Evolutionary conservation across 2,113 vertebrate genomes (phyloP).

Genomic region (Onychorhynchus coronatus): DNA sequence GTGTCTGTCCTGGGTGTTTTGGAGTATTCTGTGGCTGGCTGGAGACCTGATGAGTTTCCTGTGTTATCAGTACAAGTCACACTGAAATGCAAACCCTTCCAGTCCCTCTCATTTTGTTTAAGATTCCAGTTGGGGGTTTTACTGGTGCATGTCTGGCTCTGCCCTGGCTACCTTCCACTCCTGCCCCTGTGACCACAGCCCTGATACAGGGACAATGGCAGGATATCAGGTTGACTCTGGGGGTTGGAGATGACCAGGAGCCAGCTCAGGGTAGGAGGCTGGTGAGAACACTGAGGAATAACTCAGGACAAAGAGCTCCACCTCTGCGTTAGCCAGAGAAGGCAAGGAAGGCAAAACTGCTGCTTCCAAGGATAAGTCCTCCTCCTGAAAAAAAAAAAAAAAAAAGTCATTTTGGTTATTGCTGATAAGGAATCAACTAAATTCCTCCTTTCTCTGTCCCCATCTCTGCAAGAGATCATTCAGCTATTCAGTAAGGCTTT

Average conservation of each 20-base stretch:
- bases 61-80: neutral
- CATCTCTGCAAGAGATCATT: neutral
- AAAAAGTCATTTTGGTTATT: neutral
- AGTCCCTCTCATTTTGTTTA: neutral
- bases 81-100: neutral
- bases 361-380: neutral
- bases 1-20: neutral
- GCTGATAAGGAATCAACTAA: neutral
- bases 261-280: neutral
- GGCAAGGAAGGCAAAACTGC: neutral
- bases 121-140: neutral
- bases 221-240: neutral
- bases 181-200: neutral
- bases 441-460: neutral
- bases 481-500: neutral
- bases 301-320: neutral
- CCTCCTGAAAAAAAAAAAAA: neutral
- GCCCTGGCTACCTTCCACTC: neutral
- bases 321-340: neutral
- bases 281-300: neutral
- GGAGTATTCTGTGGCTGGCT: neutral
- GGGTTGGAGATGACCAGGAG: neutral
- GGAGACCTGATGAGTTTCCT: neutral
- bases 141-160: neutral
- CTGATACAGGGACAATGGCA: neutral